phyloP scores from a whole-genome alignment of 1,140 invertebrate genomes.

The Trichonephila inaurata region DNA sequence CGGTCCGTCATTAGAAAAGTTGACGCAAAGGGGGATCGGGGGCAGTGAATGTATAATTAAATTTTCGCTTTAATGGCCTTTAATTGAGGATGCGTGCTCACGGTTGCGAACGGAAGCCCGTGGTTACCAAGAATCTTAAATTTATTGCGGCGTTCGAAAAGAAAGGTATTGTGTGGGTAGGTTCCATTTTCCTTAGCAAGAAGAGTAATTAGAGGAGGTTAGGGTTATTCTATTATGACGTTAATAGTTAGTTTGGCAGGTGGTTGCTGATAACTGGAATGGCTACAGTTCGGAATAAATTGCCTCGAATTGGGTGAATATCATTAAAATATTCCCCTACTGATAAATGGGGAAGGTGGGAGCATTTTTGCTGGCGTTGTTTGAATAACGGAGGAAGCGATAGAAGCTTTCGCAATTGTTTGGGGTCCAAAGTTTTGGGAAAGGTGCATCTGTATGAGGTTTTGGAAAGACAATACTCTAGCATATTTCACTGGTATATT shows the following conservation, averaged over 20 bases:
- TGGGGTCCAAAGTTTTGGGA: not conserved
- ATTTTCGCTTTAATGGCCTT: slow-evolving; percentile 69
- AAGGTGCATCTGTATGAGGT: not conserved
- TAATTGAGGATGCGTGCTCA: slow-evolving; percentile 55
- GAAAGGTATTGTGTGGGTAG: not conserved
- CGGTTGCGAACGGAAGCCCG: slow-evolving; percentile 21
- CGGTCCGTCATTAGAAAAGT: slow-evolving; percentile 23
- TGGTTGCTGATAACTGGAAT: slow-evolving; percentile 5
- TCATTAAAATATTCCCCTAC: not conserved
- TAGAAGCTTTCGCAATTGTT: no score
- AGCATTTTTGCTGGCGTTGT: not conserved
- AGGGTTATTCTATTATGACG: slow-evolving; percentile 45
- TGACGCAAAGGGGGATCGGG: not conserved
- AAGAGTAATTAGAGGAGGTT: slow-evolving; percentile 41
- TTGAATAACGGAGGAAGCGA: not conserved
- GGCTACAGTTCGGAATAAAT: not conserved
- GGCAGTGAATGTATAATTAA: slow-evolving; percentile 49
- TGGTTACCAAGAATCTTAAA: not conserved
- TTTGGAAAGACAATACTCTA: no score
- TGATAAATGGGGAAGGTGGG: not conserved
- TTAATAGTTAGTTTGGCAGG: slow-evolving; percentile 47
- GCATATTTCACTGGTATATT: no score
- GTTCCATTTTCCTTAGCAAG: not conserved
- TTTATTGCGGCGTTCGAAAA: not conserved
- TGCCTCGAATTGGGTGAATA: not conserved